Evolutionary conservation across 2,888 invertebrate species (phyloP).

Genomic region (Habroteleia sp.): DNA sequence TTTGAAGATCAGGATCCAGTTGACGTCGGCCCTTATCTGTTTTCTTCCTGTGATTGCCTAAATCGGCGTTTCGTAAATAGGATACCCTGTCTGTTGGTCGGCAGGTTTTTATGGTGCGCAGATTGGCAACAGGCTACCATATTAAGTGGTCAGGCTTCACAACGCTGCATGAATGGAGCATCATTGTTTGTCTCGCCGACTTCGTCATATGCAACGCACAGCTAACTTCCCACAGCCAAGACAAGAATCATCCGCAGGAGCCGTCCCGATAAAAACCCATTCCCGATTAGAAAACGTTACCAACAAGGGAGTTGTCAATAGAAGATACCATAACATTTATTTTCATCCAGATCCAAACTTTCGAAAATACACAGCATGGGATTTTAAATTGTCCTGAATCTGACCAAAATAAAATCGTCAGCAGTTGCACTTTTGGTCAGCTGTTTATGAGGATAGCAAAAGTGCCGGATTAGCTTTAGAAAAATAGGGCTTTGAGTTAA

Average conservation of each 20-base stretch:
- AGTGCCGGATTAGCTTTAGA: too few relatives aligned
- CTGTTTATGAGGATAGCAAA: too few relatives aligned
- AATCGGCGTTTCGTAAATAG: slow-evolving; percentile 66
- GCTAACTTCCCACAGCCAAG: slow-evolving; percentile 25
- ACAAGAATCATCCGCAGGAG: slow-evolving; percentile 33
- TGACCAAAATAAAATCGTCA: not conserved
- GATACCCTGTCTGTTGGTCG: slow-evolving; percentile 58
- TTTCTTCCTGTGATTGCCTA: slow-evolving; percentile 66
- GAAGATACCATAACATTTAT: slow-evolving; percentile 7
- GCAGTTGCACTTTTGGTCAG: not conserved
- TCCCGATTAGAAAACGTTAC: slow-evolving; percentile 16
- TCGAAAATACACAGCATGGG: not conserved
- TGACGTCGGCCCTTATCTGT: slow-evolving; percentile 65
- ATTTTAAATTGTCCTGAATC: not conserved
- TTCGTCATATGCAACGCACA: slow-evolving; percentile 30
- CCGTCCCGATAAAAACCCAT: slow-evolving; percentile 32
- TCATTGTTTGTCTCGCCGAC: slow-evolving; percentile 47
- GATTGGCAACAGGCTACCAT: slow-evolving; percentile 72
- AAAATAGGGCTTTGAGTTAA: too few relatives aligned
- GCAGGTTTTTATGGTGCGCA: slow-evolving; percentile 69
- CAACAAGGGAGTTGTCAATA: slow-evolving; percentile 40
- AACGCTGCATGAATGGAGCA: slow-evolving; percentile 72
- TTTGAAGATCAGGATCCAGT: slow-evolving; percentile 61
- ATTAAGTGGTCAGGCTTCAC: slow-evolving; percentile 69
- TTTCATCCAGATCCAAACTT: not conserved